Percentiles rank a stretch among this genome's conserved stretches.
phyloP scores from a whole-genome alignment of 2,797 vertebrate genomes.

The Lithobates sylvaticus region DNA sequence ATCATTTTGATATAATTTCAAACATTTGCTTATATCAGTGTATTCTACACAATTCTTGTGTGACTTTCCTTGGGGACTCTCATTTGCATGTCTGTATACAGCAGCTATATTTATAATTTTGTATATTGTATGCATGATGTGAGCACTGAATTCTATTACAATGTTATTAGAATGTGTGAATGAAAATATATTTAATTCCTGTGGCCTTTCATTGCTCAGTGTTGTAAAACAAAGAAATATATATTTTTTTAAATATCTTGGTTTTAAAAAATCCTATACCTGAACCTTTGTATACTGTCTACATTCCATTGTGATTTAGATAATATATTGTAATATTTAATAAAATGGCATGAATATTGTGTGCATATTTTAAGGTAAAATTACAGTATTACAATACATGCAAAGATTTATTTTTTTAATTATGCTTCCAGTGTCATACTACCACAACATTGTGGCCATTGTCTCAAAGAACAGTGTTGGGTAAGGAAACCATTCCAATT shows the following conservation, averaged over 20 bases:
- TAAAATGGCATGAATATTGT: conserved; percentile 59
- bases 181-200: conserved; percentile 75
- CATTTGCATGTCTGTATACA: neutral
- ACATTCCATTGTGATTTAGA: conserved; percentile 19
- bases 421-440: neutral
- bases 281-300: conserved; percentile 44
- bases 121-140: conserved; percentile 42
- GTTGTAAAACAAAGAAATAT: conserved; percentile 70
- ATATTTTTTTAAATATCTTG: conserved; percentile 72
- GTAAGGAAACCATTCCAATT: no score
- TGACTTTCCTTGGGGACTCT: neutral
- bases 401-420: neutral
- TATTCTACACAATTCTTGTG: no score
- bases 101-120: conserved; percentile 45
- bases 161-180: conserved; percentile 6
- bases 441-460: neutral
- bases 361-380: neutral
- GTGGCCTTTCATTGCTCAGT: conserved; percentile 75
- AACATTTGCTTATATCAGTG: neutral
- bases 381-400: no score
- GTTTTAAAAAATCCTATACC: conserved; percentile 62
- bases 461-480: no score
- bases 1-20: neutral
- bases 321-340: conserved; percentile 49
- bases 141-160: conserved; percentile 6